Conservation (phyloP, 2,113 vertebrate species). For the Helogale parvula region DNA sequence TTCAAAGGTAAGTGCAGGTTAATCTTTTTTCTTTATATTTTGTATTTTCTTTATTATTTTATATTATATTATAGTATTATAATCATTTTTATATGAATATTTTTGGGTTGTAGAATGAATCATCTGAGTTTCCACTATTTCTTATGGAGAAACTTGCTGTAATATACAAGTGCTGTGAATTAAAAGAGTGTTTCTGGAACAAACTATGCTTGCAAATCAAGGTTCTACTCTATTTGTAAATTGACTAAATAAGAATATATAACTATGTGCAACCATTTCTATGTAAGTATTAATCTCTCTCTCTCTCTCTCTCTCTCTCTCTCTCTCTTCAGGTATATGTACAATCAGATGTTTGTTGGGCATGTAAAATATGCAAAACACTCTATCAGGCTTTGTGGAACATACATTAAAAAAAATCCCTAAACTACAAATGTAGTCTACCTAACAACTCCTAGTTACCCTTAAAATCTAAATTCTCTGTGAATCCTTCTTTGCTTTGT, state of each 20-base stretch:
- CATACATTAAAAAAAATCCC: background rate
- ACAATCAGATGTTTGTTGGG: background rate
- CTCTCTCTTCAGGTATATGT: background rate
- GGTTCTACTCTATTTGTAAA: background rate
- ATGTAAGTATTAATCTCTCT: background rate
- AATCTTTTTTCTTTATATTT: no score
- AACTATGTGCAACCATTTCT: background rate
- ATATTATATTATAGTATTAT: no score
- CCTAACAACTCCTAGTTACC: background rate
- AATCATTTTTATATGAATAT: no score
- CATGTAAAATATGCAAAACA: conserved; percentile 20
- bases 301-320: background rate
- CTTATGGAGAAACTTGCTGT: no score
- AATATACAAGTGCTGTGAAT: no score
- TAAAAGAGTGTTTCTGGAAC: no score
- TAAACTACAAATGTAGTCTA: background rate
- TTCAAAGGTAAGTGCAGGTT: no score
- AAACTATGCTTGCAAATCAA: no score
- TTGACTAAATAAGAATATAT: conserved; percentile 8
- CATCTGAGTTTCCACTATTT: no score
- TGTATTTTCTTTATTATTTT: no score
- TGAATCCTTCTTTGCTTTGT: background rate
- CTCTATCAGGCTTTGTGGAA: conserved; percentile 16
- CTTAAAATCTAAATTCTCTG: conserved; percentile 33
- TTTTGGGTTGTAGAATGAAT: no score